Conservation (phyloP, 2,888 invertebrate species). For the Muscina levida region DNA sequence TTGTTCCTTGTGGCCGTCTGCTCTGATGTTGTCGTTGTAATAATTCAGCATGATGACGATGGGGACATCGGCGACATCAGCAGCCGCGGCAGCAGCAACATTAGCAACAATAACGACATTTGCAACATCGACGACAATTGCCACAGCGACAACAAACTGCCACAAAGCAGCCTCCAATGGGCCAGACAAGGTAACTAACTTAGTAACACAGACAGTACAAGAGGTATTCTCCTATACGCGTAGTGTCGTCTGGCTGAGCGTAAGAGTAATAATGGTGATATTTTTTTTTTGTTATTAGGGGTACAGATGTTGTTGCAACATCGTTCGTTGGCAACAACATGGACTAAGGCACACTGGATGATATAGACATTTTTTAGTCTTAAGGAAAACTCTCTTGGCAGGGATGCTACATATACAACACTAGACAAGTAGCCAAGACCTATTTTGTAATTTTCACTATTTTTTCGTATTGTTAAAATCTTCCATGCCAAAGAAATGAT, state of each 20-base stretch:
- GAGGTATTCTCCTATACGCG: constrained; percentile 29
- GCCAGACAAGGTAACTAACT: not conserved
- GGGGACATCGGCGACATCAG: constrained; percentile 29
- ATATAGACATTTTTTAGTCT: no score
- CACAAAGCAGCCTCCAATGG: not conserved
- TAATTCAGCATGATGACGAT: constrained; percentile 63
- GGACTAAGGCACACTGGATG: no score
- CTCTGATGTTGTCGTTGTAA: constrained; percentile 58
- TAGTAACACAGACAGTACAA: not conserved
- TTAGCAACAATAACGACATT: constrained; percentile 20
- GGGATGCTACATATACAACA: no score
- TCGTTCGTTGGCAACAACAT: constrained; percentile 17
- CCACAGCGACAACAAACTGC: not conserved
- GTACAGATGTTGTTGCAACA: constrained; percentile 40
- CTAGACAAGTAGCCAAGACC: no score
- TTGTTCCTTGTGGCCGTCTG: constrained; percentile 4
- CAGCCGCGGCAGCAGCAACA: constrained; percentile 12
- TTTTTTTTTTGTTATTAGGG: constrained; percentile 35
- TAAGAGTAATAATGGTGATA: constrained; percentile 46
- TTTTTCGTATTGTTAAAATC: no score
- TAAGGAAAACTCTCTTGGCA: no score
- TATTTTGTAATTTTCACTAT: no score
- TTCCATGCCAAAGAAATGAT: no score
- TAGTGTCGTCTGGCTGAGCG: constrained; percentile 17
- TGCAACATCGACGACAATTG: constrained; percentile 21